These are phyloP conservation scores for Rutilus rutilus DNA, from an alignment of 2,113 vertebrate genomes.

Conservation along the genomic window DNA sequence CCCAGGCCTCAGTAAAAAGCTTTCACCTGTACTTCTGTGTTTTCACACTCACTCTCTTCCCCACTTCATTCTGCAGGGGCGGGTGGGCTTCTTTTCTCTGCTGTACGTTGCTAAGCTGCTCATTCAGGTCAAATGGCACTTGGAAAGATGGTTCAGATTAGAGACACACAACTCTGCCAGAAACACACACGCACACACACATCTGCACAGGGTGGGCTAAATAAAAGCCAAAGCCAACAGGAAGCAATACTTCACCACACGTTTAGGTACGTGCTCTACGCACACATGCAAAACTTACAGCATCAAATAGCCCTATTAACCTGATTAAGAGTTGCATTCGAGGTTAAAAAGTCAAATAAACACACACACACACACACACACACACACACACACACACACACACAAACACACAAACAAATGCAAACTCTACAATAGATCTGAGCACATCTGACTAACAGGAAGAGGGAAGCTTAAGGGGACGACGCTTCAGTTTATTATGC, in stretches of 20 bases:
- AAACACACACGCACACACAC: constrained; percentile 7
- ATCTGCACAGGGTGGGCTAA: not conserved
- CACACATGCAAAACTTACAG: not conserved
- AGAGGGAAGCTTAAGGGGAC: not conserved
- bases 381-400: not conserved
- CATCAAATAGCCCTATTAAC: not conserved
- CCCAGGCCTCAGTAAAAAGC: constrained; percentile 14
- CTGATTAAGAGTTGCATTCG: not conserved
- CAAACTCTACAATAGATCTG: not conserved
- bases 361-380: not conserved
- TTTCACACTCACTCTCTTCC: not conserved
- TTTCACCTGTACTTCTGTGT: constrained; percentile 9
- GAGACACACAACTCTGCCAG: constrained; percentile 22
- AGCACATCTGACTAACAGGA: too few relatives aligned
- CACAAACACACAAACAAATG: not conserved
- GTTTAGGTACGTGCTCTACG: not conserved
- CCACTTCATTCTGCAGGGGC: not conserved
- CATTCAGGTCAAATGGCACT: constrained; percentile 68
- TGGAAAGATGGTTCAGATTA: constrained; percentile 67
- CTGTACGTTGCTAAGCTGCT: constrained; percentile 62
- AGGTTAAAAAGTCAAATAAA: not conserved
- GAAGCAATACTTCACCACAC: not conserved
- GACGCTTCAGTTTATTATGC: not conserved
- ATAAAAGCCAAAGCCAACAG: not conserved
- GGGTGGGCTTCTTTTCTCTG: constrained; percentile 34